A percentile compares a stretch with the other conserved stretches of the same genome.
Evolutionary conservation across 2,888 invertebrate genomes (phyloP).

Genomic region (Pristionchus fissidentatus): DNA sequence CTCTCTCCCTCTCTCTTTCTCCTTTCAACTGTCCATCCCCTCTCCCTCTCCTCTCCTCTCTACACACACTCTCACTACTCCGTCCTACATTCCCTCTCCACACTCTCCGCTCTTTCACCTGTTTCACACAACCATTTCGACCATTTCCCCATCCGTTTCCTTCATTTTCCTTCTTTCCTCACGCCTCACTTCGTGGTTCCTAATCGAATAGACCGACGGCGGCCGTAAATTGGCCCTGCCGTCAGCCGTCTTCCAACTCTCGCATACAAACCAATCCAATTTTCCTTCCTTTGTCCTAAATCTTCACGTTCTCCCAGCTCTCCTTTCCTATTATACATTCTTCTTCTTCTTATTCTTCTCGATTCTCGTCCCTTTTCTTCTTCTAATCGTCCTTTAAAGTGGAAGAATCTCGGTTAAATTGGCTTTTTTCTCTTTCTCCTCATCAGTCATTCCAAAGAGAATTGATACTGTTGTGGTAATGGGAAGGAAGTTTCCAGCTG

Average conservation of each 20-base stretch:
- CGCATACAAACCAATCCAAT: conserved; percentile 13
- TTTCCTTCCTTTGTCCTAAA: conserved; percentile 31
- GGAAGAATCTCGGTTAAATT: background rate
- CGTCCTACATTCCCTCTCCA: conserved; percentile 34
- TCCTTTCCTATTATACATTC: background rate
- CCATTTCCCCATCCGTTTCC: background rate
- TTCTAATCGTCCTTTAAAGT: background rate
- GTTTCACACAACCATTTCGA: background rate
- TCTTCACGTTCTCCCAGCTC: background rate
- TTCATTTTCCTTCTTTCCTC: background rate
- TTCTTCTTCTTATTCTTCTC: background rate
- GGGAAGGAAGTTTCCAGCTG: background rate
- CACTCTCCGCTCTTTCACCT: conserved; percentile 10
- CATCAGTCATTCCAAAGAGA: background rate
- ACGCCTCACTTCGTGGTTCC: no score
- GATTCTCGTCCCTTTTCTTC: background rate
- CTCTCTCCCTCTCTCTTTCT: background rate
- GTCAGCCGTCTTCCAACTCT: background rate
- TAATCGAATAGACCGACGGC: no score
- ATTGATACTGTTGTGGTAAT: no score
- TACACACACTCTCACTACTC: background rate
- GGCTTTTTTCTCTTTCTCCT: background rate
- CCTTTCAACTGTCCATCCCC: conserved; percentile 41
- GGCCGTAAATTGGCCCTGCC: background rate
- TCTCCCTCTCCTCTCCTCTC: conserved; percentile 21